Evolutionary conservation across 2,888 invertebrate species (phyloP).

Genomic region (Trissolcus brochymenae): DNA sequence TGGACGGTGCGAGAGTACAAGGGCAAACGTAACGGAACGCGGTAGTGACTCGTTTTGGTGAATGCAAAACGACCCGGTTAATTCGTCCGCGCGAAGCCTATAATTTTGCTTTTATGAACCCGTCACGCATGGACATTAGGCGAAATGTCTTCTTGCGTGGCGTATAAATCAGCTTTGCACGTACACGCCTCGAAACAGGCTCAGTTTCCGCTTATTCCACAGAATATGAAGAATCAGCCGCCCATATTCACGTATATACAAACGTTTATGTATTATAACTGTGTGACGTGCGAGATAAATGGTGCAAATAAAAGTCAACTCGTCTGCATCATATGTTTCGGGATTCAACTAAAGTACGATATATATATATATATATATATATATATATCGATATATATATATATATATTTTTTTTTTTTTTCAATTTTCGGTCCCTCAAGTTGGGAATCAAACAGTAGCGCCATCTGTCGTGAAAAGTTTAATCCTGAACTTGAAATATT

Average conservation of each 20-base stretch:
- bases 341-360: constrained; percentile 6
- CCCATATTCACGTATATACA: too few species aligned
- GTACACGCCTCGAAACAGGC: constrained; percentile 51
- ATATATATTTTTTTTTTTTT: too few species aligned
- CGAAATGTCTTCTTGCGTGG: constrained; percentile 57
- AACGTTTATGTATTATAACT: constrained; percentile 18
- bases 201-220: constrained; percentile 54
- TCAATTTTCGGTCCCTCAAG: too few species aligned
- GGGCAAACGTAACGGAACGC: constrained; percentile 62
- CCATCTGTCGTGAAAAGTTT: too few species aligned
- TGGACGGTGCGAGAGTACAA: constrained; percentile 66
- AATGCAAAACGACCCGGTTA: constrained; percentile 58
- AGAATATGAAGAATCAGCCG: constrained; percentile 25
- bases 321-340: constrained; percentile 1
- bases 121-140: constrained; percentile 63
- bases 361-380: too few species aligned
- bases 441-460: too few species aligned
- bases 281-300: constrained; percentile 17
- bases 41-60: constrained; percentile 55
- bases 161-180: constrained; percentile 53
- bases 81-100: constrained; percentile 59
- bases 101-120: constrained; percentile 65
- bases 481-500: too few species aligned
- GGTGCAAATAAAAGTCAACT: constrained; percentile 17
- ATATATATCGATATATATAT: too few species aligned